Percentiles rank a stretch among this genome's conserved stretches.
phyloP scores from a whole-genome alignment of 53 echinoderm and acorn worm species.

The Stichopus horrens region DNA sequence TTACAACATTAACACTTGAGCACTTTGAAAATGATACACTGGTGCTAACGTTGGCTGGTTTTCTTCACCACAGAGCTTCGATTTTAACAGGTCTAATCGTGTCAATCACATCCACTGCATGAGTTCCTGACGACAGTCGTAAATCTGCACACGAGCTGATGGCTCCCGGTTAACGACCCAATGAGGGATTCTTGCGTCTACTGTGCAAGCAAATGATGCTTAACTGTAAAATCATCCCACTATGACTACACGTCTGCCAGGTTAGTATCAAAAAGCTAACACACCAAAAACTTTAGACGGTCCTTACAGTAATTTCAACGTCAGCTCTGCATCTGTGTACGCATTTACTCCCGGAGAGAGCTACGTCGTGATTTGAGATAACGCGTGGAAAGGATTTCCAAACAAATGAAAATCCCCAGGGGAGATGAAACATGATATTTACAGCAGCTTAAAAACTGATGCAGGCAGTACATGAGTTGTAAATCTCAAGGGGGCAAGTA shows the following conservation, averaged over 20 bases:
- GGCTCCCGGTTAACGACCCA: conserved; percentile 7
- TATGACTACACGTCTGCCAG: background rate
- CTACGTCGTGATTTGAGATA: background rate
- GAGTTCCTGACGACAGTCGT: background rate
- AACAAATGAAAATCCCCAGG: background rate
- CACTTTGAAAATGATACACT: too few relatives aligned
- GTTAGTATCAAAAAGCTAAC: background rate
- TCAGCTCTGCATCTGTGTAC: background rate
- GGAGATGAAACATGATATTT: background rate
- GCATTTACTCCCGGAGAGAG: background rate
- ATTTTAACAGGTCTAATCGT: background rate
- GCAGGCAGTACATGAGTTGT: background rate
- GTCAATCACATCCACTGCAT: background rate
- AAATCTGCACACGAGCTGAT: background rate
- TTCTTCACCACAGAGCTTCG: background rate
- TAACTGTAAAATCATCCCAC: background rate
- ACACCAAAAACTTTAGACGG: background rate
- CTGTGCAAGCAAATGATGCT: background rate
- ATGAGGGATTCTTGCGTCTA: background rate
- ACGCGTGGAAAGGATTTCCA: background rate
- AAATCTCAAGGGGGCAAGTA: background rate
- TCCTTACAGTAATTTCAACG: background rate
- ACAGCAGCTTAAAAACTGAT: background rate
- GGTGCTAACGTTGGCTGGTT: background rate
- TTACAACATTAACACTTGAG: too few relatives aligned